Evolutionary conservation across 2,113 vertebrate genomes (phyloP), one percentile per base, ranked within the genome.

Genomic region (Polyodon spathula): DNA sequence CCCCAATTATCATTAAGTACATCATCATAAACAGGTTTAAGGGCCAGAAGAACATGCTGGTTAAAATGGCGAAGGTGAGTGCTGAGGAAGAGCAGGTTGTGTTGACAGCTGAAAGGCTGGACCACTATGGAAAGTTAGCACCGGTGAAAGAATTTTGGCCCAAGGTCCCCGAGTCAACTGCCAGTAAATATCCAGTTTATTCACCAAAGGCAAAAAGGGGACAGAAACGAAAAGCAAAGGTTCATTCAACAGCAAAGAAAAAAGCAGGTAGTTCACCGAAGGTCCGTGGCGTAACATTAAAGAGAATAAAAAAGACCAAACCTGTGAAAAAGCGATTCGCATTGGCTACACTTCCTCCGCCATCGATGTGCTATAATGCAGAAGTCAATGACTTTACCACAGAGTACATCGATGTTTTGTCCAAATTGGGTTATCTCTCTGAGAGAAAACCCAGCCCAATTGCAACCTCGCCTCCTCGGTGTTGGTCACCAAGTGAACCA

Each of bases 1-100:
- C 94, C 16, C 94, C 96, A 48, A 86, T 98, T 68, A 94, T 98
- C 71, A 98, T 98, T 72, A 98, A 98, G 74, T 98, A 98, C 75
- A 98, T 98, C 71, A 98, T 98, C 63, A 97, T 98, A 73, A 98
- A 98, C 81, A 82, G 96, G 72, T 98, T 98, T 78, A 97, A 96
- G 87, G 96, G 95, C 58, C 91, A 93, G 75, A 98, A 98, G 82
- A 97, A 98, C 82, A 98, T 98, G 96, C 78, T 95, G 79, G 92
- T 98, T 65, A 97, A 95, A 71, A 82, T 98, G 82, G 88, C 88
- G 41, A 97, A 93, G 87, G 79, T 98, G 77, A 92, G 88, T 65
- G 83, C 84, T 63, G 89, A 85, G 68, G 90, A 97, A 73, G 87
- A 90, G 72, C 71, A 81, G 68, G 94, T 97, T 60, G 65, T 86